These are phyloP conservation scores for Cepaea nemoralis DNA, from an alignment of 1,140 invertebrate genomes.

Conservation along the genomic window DNA sequence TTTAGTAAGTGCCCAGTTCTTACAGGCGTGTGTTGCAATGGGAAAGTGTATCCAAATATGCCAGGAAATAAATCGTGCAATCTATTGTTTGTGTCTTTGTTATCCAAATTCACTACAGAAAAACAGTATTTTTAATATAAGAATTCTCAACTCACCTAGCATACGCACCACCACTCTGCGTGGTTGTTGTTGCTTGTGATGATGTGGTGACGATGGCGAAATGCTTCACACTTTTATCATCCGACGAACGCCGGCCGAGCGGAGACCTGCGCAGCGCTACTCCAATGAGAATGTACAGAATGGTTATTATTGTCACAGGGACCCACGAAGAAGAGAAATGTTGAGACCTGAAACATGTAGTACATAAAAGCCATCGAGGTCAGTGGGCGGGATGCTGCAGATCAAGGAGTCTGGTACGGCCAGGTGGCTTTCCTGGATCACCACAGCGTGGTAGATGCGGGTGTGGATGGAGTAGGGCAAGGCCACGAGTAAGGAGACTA, in stretches of 20 bases:
- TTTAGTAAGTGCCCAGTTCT: too few species aligned
- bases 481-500: constrained; percentile 82
- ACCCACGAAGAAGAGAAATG: constrained; percentile 71
- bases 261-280: constrained; percentile 66
- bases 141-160: constrained; percentile 63
- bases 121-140: too few species aligned
- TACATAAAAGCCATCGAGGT: constrained; percentile 56
- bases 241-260: constrained; percentile 45
- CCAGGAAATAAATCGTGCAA: too few species aligned
- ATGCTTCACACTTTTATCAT: constrained; percentile 41
- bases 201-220: not conserved
- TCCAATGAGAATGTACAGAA: constrained; percentile 72
- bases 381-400: constrained; percentile 64
- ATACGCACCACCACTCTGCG: constrained; percentile 60
- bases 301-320: constrained; percentile 71
- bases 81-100: too few species aligned
- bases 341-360: constrained; percentile 65
- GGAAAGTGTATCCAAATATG: too few species aligned
- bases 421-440: constrained; percentile 45
- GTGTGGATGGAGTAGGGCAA: constrained; percentile 76
- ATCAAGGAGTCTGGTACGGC: constrained; percentile 63
- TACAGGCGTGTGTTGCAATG: too few species aligned
- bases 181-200: constrained; percentile 45
- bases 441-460: constrained; percentile 58
- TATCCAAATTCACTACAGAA: too few species aligned